Evolutionary conservation across 2,797 vertebrate species (phyloP).

Genomic region (Chromobotia macracanthus): DNA sequence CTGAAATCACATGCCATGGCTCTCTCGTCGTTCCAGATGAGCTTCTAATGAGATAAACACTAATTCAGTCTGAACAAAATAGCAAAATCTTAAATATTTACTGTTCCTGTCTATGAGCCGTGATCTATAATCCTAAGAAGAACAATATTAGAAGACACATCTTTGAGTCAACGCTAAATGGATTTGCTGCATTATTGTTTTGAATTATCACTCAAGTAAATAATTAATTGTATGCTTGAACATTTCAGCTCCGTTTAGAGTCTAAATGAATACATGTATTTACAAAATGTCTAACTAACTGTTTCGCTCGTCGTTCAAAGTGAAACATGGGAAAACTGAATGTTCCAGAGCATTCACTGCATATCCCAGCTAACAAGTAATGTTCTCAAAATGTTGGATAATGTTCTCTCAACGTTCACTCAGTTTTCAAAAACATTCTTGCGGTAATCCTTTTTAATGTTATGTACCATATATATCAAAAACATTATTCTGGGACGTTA

Average conservation of each 20-base stretch:
- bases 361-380: too few species aligned
- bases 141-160: constrained; percentile 56
- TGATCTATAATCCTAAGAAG: constrained; percentile 57
- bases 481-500: too few species aligned
- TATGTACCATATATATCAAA: too few species aligned
- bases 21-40: constrained; percentile 56
- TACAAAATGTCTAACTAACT: not conserved
- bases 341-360: too few species aligned
- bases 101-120: constrained; percentile 60
- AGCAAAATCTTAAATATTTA: constrained; percentile 64
- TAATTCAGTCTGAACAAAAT: constrained; percentile 61
- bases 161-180: constrained; percentile 57
- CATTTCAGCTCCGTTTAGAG: not conserved
- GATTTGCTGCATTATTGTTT: constrained; percentile 54
- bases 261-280: not conserved
- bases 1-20: constrained; percentile 60
- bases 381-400: too few species aligned
- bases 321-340: too few species aligned
- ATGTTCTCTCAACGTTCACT: too few species aligned
- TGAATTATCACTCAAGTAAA: constrained; percentile 46
- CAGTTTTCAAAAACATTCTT: too few species aligned
- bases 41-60: constrained; percentile 65
- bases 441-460: too few species aligned
- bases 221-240: constrained; percentile 12
- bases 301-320: not conserved